Percentiles rank a stretch among this genome's conserved stretches.
Evolutionary conservation across 1,140 invertebrate species (phyloP).

Genomic region (Caenorhabditis brenneri): DNA sequence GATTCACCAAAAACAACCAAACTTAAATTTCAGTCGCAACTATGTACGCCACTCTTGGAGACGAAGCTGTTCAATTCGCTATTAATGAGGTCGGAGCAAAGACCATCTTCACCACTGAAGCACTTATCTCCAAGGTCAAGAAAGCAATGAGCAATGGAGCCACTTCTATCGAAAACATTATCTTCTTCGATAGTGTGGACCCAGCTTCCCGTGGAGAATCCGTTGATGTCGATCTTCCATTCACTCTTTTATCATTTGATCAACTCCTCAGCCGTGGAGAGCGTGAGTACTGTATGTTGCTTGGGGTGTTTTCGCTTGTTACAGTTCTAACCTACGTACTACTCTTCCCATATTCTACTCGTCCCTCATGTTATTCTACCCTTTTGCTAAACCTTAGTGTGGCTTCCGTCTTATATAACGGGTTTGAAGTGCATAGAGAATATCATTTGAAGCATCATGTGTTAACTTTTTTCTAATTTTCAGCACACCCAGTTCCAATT

Average conservation of each 20-base stretch:
- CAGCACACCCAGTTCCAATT: conserved; percentile 38
- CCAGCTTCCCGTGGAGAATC: conserved; percentile 45
- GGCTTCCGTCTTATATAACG: neutral
- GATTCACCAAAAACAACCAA: too few relatives aligned
- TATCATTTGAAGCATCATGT: neutral
- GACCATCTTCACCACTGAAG: conserved; percentile 67
- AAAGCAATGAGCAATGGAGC: conserved; percentile 52
- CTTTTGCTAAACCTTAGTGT: neutral
- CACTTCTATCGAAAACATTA: conserved; percentile 55
- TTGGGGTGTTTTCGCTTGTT: neutral
- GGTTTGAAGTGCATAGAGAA: neutral
- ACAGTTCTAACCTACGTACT: conserved; percentile 14
- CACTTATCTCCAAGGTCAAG: conserved; percentile 64
- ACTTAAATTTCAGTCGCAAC: conserved; percentile 81
- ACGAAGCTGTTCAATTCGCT: conserved; percentile 91
- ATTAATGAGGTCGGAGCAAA: conserved; percentile 93
- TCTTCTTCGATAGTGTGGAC: conserved; percentile 66
- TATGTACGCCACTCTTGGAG: conserved; percentile 92
- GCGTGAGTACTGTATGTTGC: conserved; percentile 63
- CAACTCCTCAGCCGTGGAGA: conserved; percentile 81
- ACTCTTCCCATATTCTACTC: neutral
- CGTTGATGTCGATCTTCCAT: conserved; percentile 38
- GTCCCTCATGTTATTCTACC: neutral
- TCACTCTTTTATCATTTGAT: conserved; percentile 71
- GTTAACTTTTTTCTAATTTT: neutral